Evolutionary conservation across 2,888 invertebrate genomes (phyloP), one percentile per base, ranked within the genome.

Genomic region (Euproctis similis): DNA sequence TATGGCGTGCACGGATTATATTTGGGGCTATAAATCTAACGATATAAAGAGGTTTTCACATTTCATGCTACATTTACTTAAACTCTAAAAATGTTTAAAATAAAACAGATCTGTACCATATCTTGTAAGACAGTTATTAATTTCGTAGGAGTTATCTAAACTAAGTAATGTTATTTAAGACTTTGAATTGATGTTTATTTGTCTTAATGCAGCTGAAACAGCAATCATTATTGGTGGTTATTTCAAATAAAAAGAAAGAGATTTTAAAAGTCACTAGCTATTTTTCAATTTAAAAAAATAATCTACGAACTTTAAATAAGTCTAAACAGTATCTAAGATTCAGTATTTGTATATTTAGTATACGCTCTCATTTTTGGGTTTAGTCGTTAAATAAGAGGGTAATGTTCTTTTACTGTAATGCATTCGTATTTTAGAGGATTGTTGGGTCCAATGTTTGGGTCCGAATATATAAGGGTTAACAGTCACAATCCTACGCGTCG

Each of bases 21-120:
- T 55, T 44, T 46, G 30, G 30, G 34, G 49, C 58, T 30, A 68
- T 74, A 74, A 72, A 75, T 75, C 63, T 60, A 58, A 57, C 54
- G 57, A 53, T 24, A 14, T 24, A 31, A 36, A 16, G 12, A 14
- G 9, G 16, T 11, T 5, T 21, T 28, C n/a, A 23, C 19, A 24
- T 24, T 7, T 30, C n/a, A 11, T 7, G 4, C 10, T 1, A 19
- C n/a, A 19, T 19, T 19, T 8, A n/a, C n/a, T n/a, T n/a, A n/a
- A n/a, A n/a, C n/a, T n/a, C n/a, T n/a, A n/a, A n/a, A n/a, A n/a
- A n/a, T n/a, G n/a, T n/a, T n/a, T n/a, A n/a, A n/a, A n/a, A n/a
- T n/a, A n/a, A n/a, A n/a, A n/a, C n/a, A n/a, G n/a, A n/a, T n/a
- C n/a, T n/a, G n/a, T n/a, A n/a, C n/a, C n/a, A n/a, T n/a, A n/a